Conservation (phyloP, 2,113 vertebrate species). For the Amphilophus citrinellus region DNA sequence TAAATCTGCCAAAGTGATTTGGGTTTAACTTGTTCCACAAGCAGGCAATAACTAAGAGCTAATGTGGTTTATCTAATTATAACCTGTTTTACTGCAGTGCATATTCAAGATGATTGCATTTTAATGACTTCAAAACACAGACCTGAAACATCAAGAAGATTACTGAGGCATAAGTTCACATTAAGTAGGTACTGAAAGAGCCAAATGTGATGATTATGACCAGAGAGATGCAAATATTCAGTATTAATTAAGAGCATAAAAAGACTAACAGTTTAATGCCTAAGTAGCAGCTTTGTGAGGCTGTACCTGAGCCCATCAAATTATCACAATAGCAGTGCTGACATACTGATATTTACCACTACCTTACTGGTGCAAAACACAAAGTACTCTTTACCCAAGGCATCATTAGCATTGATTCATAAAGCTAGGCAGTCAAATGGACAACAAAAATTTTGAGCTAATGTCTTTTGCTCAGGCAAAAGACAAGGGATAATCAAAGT, state of each 20-base stretch:
- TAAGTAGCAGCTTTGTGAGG: neutral
- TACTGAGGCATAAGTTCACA: neutral
- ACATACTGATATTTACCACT: neutral
- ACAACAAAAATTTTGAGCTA: neutral
- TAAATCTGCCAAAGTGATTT: neutral
- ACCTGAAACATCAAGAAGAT: constrained; percentile 6
- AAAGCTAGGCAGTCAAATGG: neutral
- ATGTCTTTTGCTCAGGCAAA: neutral
- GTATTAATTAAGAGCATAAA: constrained; percentile 12
- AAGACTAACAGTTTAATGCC: neutral
- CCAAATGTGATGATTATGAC: neutral
- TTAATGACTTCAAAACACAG: constrained; percentile 4
- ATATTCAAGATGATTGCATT: neutral
- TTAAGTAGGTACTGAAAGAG: constrained; percentile 4
- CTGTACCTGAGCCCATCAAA: neutral
- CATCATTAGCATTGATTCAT: neutral
- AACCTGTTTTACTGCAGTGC: constrained; percentile 9
- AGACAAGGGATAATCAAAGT: neutral
- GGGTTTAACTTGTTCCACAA: neutral
- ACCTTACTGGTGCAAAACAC: neutral
- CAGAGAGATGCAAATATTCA: neutral
- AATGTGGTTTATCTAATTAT: neutral
- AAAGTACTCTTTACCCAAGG: neutral
- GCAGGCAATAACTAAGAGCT: neutral
- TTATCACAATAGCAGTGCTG: neutral